Conservation (phyloP, 2,113 vertebrate species). For the Electrona antarctica region DNA sequence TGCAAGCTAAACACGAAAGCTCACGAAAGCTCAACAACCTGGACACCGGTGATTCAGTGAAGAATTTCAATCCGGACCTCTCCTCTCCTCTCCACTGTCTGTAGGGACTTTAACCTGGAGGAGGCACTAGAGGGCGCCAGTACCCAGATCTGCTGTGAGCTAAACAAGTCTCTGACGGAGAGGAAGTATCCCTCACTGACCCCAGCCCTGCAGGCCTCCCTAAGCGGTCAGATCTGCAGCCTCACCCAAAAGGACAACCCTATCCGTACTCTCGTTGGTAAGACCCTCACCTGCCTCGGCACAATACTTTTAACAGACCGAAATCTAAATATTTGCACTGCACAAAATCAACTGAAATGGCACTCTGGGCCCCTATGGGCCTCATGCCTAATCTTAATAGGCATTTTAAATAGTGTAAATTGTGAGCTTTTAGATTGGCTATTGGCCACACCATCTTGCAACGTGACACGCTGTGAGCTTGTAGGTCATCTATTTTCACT, state of each 20-base stretch:
- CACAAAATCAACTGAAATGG: neutral
- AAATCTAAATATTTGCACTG: no score
- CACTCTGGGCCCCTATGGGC: no score
- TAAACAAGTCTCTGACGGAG: slow-evolving; percentile 86
- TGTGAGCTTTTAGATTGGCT: neutral
- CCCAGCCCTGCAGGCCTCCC: slow-evolving; percentile 80
- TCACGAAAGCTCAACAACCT: no score
- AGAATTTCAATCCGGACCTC: neutral
- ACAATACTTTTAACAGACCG: no score
- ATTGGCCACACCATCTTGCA: neutral
- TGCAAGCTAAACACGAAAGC: no score
- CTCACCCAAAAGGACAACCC: slow-evolving; percentile 86
- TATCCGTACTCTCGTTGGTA: slow-evolving; percentile 88
- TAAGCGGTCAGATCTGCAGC: slow-evolving; percentile 87
- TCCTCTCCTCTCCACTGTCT: slow-evolving; percentile 17
- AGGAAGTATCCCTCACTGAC: slow-evolving; percentile 79
- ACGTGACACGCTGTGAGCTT: no score
- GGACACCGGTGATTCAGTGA: neutral
- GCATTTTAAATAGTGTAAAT: neutral
- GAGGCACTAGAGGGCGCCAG: slow-evolving; percentile 84
- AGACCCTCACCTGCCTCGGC: slow-evolving; percentile 40
- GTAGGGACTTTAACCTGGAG: slow-evolving; percentile 84
- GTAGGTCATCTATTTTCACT: no score
- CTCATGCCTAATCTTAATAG: neutral
- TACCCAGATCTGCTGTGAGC: slow-evolving; percentile 84